Evolutionary conservation across 2,113 vertebrate genomes (phyloP), one percentile per base, ranked within the genome.

Genomic region (Gymnocephalus cernua): DNA sequence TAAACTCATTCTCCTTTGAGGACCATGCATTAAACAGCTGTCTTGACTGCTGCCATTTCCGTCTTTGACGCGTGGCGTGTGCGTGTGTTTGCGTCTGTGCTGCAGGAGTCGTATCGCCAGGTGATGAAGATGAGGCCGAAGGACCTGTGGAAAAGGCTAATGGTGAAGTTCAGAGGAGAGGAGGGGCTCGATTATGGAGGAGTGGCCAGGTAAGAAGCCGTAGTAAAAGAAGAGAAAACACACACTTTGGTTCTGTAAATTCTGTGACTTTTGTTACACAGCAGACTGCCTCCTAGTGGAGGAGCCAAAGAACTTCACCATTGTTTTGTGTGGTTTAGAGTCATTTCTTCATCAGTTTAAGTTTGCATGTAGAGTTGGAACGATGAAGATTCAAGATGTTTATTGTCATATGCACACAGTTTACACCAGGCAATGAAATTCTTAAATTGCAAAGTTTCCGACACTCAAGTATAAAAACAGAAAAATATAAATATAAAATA

Each of bases 111-210:
- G 1, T 99, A 99, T 86, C 96, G 98, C 66, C 98, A 99, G 90
- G 98, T 99, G 92, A 99, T 99, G 98, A 99, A 99, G 95, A 99
- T 99, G 98, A 98, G 98, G 91, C 98, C 98, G 18, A 99, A 99
- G 93, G 98, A 99, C 92, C 89, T 99, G 59, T 99, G 98, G 98
- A 99, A 99, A 89, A 96, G 98, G 95, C 94, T 99, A 67, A 99
- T 99, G 98, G 99, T 99, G 93, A 99, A 99, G 92, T 99, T 99
- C 70, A 96, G 98, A 86, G 98, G 97, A 61, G 98, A 99, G 91
- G 98, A 99, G 91, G 98, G 98, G 21, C 96, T 99, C 2, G 98
- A 99, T 82, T 99, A 99, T 29, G 98, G 98, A 92, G 98, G 98
- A 18, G 98, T 99, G 84, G 98, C 98, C 89, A 97, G 98, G 98